Evolutionary conservation across 2,888 invertebrate species (phyloP).

Genomic region (Melipona beecheii): DNA sequence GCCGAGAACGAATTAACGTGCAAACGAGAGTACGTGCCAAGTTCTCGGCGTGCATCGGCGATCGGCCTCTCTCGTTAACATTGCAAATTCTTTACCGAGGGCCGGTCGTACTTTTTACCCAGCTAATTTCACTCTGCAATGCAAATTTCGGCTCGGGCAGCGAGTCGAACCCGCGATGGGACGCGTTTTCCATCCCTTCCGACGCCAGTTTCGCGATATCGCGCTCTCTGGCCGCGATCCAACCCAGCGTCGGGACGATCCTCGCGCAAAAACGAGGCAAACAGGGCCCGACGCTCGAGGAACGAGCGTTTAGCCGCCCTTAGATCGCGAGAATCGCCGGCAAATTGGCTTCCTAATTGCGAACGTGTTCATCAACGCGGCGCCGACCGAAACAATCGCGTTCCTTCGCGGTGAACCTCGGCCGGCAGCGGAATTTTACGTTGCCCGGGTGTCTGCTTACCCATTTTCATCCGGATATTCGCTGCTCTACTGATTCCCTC

Average conservation of each 20-base stretch:
- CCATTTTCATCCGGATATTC: background rate
- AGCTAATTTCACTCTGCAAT: slow-evolving; percentile 76
- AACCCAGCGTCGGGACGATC: background rate
- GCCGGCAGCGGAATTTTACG: background rate
- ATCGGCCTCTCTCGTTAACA: slow-evolving; percentile 75
- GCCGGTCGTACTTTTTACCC: slow-evolving; percentile 60
- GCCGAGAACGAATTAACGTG: slow-evolving; percentile 61
- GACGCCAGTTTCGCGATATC: slow-evolving; percentile 31
- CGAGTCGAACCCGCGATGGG: slow-evolving; percentile 3
- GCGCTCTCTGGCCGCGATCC: slow-evolving; percentile 21
- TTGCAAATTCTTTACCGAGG: slow-evolving; percentile 71
- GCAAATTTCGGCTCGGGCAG: slow-evolving; percentile 63
- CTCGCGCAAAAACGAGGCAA: slow-evolving; percentile 31
- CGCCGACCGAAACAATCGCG: slow-evolving; percentile 9
- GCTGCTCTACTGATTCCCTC: background rate
- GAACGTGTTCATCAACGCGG: background rate
- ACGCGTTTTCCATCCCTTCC: slow-evolving; percentile 2
- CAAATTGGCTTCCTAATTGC: slow-evolving; percentile 37
- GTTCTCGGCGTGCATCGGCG: slow-evolving; percentile 55
- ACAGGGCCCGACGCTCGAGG: slow-evolving; percentile 8
- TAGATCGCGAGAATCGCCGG: slow-evolving; percentile 7
- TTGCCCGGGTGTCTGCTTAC: no score
- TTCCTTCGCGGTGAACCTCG: background rate
- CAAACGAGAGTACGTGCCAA: slow-evolving; percentile 61
- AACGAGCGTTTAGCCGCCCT: slow-evolving; percentile 6